Conservation (phyloP, 2,888 invertebrate genomes). For the Epinotia bilunana region DNA sequence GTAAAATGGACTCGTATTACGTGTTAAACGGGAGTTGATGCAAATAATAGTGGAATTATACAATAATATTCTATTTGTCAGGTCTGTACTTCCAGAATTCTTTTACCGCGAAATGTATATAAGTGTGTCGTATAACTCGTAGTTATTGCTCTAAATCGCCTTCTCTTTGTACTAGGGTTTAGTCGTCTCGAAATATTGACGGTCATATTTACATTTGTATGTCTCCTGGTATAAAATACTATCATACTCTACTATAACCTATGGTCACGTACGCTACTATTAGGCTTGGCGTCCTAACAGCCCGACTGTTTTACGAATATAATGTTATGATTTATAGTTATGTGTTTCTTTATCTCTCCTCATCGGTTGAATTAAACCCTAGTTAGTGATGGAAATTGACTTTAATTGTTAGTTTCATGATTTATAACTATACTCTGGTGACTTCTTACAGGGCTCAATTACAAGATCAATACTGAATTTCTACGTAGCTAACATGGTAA, state of each 20-base stretch:
- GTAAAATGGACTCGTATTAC: slow-evolving; percentile 44
- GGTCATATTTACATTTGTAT: background rate
- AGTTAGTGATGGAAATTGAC: slow-evolving; percentile 6
- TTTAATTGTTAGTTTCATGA: background rate
- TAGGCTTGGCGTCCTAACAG: slow-evolving; percentile 38
- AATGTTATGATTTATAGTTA: slow-evolving; percentile 24
- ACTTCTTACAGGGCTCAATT: slow-evolving; percentile 30
- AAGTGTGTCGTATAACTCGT: slow-evolving; percentile 41
- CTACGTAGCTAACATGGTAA: slow-evolving; percentile 41
- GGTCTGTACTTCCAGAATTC: slow-evolving; percentile 47
- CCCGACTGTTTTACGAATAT: slow-evolving; percentile 24
- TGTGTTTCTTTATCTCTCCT: slow-evolving; percentile 10
- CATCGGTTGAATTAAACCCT: background rate
- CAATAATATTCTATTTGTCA: slow-evolving; percentile 40
- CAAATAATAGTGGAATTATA: slow-evolving; percentile 44
- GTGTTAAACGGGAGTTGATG: slow-evolving; percentile 24
- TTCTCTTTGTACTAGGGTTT: slow-evolving; percentile 7
- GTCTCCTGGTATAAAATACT: background rate
- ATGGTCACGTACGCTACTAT: slow-evolving; percentile 37
- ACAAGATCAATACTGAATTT: slow-evolving; percentile 43
- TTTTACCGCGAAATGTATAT: slow-evolving; percentile 70
- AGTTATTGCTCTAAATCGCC: slow-evolving; percentile 26
- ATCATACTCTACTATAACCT: slow-evolving; percentile 30
- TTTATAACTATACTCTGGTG: background rate
- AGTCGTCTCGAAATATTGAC: background rate